Conservation (phyloP, 2,113 vertebrate genomes). For the Gymnocephalus cernua region DNA sequence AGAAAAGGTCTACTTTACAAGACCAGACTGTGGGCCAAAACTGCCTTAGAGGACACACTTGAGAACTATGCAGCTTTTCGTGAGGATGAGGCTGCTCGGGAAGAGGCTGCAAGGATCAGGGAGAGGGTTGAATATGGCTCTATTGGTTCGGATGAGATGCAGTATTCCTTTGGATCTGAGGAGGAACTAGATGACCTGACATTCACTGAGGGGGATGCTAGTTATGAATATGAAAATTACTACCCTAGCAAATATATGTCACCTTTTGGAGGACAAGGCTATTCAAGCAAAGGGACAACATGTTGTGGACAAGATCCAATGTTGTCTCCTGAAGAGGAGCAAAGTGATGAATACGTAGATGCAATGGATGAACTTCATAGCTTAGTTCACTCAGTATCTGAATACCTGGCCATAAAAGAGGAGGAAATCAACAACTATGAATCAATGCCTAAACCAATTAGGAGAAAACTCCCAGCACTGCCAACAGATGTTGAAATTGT, state of each 20-base stretch:
- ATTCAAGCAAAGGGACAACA: slow-evolving; percentile 59
- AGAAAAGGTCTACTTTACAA: slow-evolving; percentile 89
- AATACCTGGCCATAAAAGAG: slow-evolving; percentile 95
- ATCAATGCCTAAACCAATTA: slow-evolving; percentile 82
- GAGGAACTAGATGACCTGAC: slow-evolving; percentile 87
- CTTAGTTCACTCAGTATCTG: slow-evolving; percentile 93
- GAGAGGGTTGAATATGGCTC: slow-evolving; percentile 85
- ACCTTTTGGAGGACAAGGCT: slow-evolving; percentile 51
- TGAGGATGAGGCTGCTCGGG: slow-evolving; percentile 67
- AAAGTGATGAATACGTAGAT: slow-evolving; percentile 85
- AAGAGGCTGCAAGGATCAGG: slow-evolving; percentile 67
- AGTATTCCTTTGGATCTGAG: slow-evolving; percentile 87
- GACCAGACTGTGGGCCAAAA: slow-evolving; percentile 85
- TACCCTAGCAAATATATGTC: slow-evolving; percentile 56
- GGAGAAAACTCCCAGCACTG: slow-evolving; percentile 73
- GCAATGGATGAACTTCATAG: slow-evolving; percentile 92
- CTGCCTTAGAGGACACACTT: slow-evolving; percentile 74
- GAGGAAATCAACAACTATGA: slow-evolving; percentile 93
- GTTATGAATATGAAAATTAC: slow-evolving; percentile 77
- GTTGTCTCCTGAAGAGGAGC: slow-evolving; percentile 83
- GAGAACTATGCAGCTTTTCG: slow-evolving; percentile 82
- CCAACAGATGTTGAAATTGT: slow-evolving; percentile 46
- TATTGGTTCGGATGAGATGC: slow-evolving; percentile 89
- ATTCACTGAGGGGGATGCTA: slow-evolving; percentile 71
- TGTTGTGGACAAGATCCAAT: slow-evolving; percentile 66